These are phyloP conservation scores for Serinus canaria DNA, from an alignment of 2,113 vertebrate species.

Conservation along the genomic window DNA sequence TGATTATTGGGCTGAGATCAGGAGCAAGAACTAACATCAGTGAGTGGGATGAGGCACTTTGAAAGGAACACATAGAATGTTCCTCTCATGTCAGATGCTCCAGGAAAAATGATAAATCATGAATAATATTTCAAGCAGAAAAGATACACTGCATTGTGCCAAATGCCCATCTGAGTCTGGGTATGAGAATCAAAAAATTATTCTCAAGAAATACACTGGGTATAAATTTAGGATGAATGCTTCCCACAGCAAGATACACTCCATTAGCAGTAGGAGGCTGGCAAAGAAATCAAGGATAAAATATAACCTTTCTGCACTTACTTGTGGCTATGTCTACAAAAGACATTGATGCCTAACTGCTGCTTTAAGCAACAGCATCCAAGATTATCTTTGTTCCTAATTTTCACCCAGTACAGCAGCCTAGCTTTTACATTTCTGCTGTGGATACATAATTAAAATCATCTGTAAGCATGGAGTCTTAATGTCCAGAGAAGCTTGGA, in stretches of 20 bases:
- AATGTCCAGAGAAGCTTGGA: not conserved
- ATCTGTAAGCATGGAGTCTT: not conserved
- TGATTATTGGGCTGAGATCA: constrained; percentile 64
- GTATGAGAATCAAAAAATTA: constrained; percentile 8
- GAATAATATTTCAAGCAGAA: constrained; percentile 58
- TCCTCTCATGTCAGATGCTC: constrained; percentile 56
- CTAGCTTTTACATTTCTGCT: not conserved
- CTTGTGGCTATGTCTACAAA: not conserved
- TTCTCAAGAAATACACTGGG: not conserved
- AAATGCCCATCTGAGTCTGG: constrained; percentile 41
- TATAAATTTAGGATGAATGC: constrained; percentile 50
- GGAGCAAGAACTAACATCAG: constrained; percentile 65
- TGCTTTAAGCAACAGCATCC: not conserved
- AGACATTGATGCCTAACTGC: not conserved
- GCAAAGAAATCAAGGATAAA: constrained; percentile 44
- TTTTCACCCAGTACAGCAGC: not conserved
- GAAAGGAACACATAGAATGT: constrained; percentile 61
- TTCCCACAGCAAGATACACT: constrained; percentile 38
- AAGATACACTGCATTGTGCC: constrained; percentile 28
- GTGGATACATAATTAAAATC: not conserved
- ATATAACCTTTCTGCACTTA: constrained; percentile 41
- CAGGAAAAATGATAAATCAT: constrained; percentile 55
- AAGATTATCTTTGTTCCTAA: not conserved
- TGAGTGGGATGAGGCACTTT: constrained; percentile 62
- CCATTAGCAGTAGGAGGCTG: constrained; percentile 39